Evolutionary conservation across 2,113 vertebrate genomes (phyloP).

Genomic region (Motacilla alba): DNA sequence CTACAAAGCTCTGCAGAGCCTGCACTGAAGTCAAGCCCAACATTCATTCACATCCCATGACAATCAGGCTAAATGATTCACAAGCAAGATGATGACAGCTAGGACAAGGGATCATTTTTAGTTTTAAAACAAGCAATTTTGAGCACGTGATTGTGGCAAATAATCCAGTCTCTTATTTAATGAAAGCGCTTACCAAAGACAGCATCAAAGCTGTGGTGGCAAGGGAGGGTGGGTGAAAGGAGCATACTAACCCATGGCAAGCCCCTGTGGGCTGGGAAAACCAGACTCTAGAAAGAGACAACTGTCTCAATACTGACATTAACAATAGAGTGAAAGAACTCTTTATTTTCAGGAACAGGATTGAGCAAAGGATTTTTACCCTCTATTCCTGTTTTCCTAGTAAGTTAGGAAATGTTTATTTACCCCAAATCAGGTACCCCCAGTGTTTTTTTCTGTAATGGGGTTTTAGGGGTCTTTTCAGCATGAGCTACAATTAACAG

Average conservation of each 20-base stretch:
- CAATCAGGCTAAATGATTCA: background rate
- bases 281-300: background rate
- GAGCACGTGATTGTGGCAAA: background rate
- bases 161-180: background rate
- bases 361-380: background rate
- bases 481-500: background rate
- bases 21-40: background rate
- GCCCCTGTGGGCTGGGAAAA: background rate
- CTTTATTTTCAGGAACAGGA: background rate
- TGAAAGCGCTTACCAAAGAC: background rate
- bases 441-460: background rate
- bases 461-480: background rate
- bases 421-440: background rate
- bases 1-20: background rate
- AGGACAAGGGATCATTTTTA: constrained; percentile 3
- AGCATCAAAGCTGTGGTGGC: background rate
- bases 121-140: background rate
- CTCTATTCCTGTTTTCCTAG: background rate
- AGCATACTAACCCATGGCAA: background rate
- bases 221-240: background rate
- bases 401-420: background rate
- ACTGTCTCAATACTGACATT: background rate
- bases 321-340: background rate
- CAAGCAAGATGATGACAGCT: background rate
- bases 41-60: background rate